Evolutionary conservation across 2,888 invertebrate genomes (phyloP), one percentile per base, ranked within the genome.

Genomic region (Protonemura montana): DNA sequence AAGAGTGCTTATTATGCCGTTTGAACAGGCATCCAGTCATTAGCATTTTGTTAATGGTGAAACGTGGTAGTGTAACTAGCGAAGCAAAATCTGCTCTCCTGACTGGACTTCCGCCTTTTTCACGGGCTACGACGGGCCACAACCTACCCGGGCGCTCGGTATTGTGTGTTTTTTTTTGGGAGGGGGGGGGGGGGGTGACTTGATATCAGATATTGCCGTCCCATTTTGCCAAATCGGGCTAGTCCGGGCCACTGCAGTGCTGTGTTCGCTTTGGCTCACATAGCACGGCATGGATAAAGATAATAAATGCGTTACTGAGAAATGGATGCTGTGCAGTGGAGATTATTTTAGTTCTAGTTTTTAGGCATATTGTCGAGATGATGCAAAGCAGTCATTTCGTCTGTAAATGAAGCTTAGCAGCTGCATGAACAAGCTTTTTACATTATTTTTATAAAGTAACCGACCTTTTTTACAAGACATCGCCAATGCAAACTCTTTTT

Each of bases 401-500:
- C 59, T 59, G 59, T 59, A 59, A 59, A 59, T 59, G 59, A 59
- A 59, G 59, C 59, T 59, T 59, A 59, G 59, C 59, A 59, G 59
- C 59, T 59, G 59, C 59, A 59, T 21, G 59, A 59, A 59, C 59
- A 59, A 59, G 59, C 59, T 59, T 59, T 59, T 21, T 59, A 59
- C 59, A 59, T 59, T 59, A 59, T 59, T 59, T 59, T 59, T 59
- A 21, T 13, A 59, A 59, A 59, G 59, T 59, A 59, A 59, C 59
- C 59, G 21, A 59, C 13, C 21, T 59, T 59, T 59, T 59, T 59
- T 21, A 59, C 21, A 21, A 59, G 59, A 59, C 59, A 41, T 59
- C 59, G 21, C 59, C 59, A 59, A 59, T 59, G 59, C 59, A 78
- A 78, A 78, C 78, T 78, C 78, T 78, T 78, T 78, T 78, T 78